A percentile compares a stretch with the other conserved stretches of the same genome.
Conservation (phyloP, 35 echinoderm and acorn worm species). For the Lytechinus pictus region DNA sequence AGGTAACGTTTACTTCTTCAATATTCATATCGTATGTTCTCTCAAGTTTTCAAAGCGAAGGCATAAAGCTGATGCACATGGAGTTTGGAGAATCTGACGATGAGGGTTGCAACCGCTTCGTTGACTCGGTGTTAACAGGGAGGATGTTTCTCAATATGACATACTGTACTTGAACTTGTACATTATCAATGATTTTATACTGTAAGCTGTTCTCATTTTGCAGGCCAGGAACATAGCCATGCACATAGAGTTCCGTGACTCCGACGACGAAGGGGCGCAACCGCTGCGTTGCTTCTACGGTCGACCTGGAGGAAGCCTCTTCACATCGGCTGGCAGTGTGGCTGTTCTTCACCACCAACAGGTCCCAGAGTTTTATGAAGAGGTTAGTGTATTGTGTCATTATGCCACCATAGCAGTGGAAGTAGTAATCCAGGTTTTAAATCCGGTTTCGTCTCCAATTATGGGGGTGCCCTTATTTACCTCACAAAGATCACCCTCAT, state of each 20-base stretch:
- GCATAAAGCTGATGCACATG: conserved; percentile 33
- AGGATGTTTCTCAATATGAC: background rate
- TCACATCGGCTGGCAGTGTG: conserved; percentile 71
- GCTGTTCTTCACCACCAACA: conserved; percentile 88
- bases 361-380: conserved; percentile 95
- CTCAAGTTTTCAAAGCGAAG: too few relatives aligned
- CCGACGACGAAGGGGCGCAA: conserved; percentile 87
- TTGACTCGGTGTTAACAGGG: conserved; percentile 82
- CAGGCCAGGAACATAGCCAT: conserved; percentile 94
- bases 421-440: too few relatives aligned
- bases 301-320: conserved; percentile 69
- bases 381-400: conserved; percentile 15
- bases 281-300: conserved; percentile 86
- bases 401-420: too few relatives aligned
- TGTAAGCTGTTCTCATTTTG: background rate
- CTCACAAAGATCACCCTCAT: too few relatives aligned
- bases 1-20: conserved; percentile 55
- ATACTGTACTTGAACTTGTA: too few relatives aligned
- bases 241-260: conserved; percentile 85
- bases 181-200: too few relatives aligned
- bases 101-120: conserved; percentile 73
- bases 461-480: too few relatives aligned
- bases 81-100: conserved; percentile 94
- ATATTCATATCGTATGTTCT: too few relatives aligned
- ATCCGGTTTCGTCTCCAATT: too few relatives aligned